These are phyloP conservation scores for Turdus rufiventris DNA, from an alignment of 2,113 vertebrate species.

Conservation along the genomic window DNA sequence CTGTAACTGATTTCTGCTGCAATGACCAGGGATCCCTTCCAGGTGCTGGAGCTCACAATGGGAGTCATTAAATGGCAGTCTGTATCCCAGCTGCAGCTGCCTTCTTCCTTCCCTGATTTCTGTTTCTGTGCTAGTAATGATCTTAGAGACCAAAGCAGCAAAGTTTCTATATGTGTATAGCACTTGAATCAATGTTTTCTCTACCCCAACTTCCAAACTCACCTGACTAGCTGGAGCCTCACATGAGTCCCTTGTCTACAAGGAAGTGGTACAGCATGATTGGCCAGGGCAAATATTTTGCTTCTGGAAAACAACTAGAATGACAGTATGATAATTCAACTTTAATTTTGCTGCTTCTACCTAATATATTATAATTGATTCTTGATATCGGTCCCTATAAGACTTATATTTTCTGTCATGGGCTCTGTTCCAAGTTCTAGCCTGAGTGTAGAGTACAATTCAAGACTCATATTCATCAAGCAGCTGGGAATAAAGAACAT, in stretches of 20 bases:
- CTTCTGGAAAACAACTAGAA: background rate
- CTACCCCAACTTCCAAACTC: background rate
- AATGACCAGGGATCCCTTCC: background rate
- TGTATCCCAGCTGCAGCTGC: background rate
- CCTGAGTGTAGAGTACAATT: background rate
- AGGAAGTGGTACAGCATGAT: accelerated
- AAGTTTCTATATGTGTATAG: background rate
- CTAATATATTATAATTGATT: background rate
- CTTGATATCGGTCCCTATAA: background rate
- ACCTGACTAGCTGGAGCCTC: background rate
- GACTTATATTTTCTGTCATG: background rate
- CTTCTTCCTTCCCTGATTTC: background rate
- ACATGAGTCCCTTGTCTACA: background rate
- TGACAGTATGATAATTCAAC: background rate
- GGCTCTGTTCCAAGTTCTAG: background rate
- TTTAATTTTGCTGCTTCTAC: background rate
- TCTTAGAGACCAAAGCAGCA: background rate
- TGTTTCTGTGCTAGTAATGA: background rate
- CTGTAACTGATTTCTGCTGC: background rate
- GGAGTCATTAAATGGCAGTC: background rate
- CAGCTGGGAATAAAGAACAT: background rate
- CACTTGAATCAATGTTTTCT: background rate
- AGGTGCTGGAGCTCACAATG: background rate
- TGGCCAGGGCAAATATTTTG: background rate
- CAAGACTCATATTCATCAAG: background rate